phyloP scores from a whole-genome alignment of 2,797 vertebrate species.

The Falco biarmicus region DNA sequence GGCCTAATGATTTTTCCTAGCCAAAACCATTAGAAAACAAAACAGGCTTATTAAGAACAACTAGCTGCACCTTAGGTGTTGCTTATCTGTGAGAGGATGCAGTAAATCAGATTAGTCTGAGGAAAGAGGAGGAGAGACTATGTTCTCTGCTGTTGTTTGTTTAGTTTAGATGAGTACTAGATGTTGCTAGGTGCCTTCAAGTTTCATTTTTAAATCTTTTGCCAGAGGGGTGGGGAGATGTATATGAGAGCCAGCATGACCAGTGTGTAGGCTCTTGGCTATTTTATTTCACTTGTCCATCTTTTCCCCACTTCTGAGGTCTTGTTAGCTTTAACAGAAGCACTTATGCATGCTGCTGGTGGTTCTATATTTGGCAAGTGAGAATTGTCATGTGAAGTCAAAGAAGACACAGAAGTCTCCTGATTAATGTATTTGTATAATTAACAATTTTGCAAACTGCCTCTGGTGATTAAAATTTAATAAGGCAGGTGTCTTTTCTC shows the following conservation, averaged over 20 bases:
- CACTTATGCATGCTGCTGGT: accelerated
- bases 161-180: not conserved
- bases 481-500: not conserved
- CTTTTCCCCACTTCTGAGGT: not conserved
- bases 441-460: not conserved
- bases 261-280: not conserved
- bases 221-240: not conserved
- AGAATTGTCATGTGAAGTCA: not conserved
- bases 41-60: not conserved
- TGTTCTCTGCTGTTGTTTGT: not conserved
- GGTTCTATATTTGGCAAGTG: not conserved
- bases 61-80: not conserved
- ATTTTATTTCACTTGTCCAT: not conserved
- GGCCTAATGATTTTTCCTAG: not conserved
- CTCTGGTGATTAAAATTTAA: not conserved
- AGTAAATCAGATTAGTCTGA: not conserved
- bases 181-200: not conserved
- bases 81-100: not conserved
- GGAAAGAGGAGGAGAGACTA: not conserved
- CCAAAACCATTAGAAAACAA: not conserved
- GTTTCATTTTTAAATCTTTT: not conserved
- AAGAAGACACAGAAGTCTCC: not conserved
- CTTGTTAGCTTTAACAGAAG: not conserved
- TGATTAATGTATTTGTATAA: not conserved
- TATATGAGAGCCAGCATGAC: not conserved